phyloP scores from a whole-genome alignment of 2,888 invertebrate species.

The Erebia epiphron region DNA sequence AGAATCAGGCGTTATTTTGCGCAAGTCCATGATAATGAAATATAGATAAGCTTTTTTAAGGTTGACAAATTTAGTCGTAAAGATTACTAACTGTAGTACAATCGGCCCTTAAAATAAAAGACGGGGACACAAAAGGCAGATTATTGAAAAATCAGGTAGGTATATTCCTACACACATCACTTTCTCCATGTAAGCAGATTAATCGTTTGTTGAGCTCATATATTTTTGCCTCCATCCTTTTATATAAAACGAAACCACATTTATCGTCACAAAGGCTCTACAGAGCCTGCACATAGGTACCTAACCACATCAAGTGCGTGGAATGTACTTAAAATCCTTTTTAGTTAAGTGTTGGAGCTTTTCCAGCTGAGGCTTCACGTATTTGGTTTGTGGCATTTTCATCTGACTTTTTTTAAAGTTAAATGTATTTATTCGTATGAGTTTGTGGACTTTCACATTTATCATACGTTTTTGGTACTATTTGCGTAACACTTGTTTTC shows the following conservation, averaged over 20 bases:
- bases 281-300: not conserved
- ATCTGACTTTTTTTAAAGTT: not conserved
- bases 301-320: constrained; percentile 7
- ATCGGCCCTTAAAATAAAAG: not conserved
- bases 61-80: no score
- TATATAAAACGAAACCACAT: constrained; percentile 8
- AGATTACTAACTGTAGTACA: no score
- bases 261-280: not conserved
- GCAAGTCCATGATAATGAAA: no score
- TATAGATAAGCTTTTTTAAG: no score
- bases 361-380: constrained; percentile 11
- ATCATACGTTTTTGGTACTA: not conserved
- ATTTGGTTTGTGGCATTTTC: not conserved
- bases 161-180: not conserved
- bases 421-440: not conserved
- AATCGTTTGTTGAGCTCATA: not conserved
- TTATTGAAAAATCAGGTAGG: not conserved
- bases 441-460: not conserved
- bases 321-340: constrained; percentile 18
- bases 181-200: not conserved
- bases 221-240: not conserved
- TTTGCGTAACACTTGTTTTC: not conserved
- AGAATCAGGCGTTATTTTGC: no score
- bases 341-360: constrained; percentile 17
- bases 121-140: not conserved